Evolutionary conservation across 2,797 vertebrate species (phyloP), one percentile per base, ranked within the genome.

Genomic region (Phalloptychus januarius): DNA sequence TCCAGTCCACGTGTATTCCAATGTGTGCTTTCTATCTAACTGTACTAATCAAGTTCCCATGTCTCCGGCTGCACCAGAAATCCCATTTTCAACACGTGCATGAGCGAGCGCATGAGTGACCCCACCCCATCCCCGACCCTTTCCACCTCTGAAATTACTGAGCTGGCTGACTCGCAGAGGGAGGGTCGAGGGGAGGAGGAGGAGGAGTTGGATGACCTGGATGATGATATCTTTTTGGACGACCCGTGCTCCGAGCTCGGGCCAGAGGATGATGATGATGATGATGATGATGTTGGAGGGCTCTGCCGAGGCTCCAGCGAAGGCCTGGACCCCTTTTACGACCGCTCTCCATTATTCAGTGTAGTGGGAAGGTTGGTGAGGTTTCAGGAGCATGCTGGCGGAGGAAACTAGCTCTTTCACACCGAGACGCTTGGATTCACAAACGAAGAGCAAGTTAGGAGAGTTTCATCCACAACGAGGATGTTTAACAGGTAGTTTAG

Each of bases 281-380:
- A 93, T 83, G 94, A 91, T 83, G 95, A 95, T 85, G 94, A 95
- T 88, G 96, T 94, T 92, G 90, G 92, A 87, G 93, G 90, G 87
- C 89, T 92, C 89, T 94, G 90, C 94, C 93, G 78, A 88, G 93
- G 92, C 92, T 95, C 96, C 95, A 94, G 96, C 95, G 96, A 97
- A 96, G 96, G 97, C 96, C 97, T 95, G 96, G 98, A 99, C 96
- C 98, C 98, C 91, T 99, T 99, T 99, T 99, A 98, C 96, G 98
- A 99, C 96, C 97, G 98, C 95, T 96, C 97, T 90, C 97, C 98
- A 94, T 97, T 99, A 97, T 99, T 99, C 98, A 99, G 97, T 98
- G 96, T 99, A 98, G 98, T 99, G 96, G 98, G 98, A 97, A 99
- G 98, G 98, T 99, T 99, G 97, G 98, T 99, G 98, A 98, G 98